Conservation (phyloP, 2,113 vertebrate genomes). For the Apus apus region DNA sequence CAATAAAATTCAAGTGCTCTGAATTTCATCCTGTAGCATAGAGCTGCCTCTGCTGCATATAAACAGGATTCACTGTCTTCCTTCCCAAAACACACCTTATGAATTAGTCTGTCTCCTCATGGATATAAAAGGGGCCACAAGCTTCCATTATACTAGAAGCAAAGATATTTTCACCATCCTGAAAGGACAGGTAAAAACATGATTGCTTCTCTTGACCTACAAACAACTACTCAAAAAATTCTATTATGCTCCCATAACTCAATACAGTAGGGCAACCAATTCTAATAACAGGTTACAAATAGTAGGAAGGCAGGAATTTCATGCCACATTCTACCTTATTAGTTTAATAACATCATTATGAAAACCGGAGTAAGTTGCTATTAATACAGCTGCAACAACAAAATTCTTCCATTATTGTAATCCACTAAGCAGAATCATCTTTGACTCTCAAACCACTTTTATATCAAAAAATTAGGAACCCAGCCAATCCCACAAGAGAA, state of each 20-base stretch:
- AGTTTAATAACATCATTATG: slow-evolving; percentile 8
- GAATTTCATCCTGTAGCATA: not conserved
- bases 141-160: not conserved
- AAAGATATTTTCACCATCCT: not conserved
- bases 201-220: not conserved
- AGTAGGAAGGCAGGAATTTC: not conserved
- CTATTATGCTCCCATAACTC: not conserved
- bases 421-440: not conserved
- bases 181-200: not conserved
- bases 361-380: not conserved
- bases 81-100: not conserved
- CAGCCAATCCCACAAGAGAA: not conserved
- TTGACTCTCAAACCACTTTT: not conserved
- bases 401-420: not conserved
- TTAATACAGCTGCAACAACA: not conserved
- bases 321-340: slow-evolving; percentile 5
- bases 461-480: not conserved
- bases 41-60: not conserved
- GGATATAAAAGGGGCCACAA: not conserved
- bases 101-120: not conserved
- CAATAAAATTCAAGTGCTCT: not conserved
- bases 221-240: not conserved
- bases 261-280: not conserved
- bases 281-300: not conserved
- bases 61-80: not conserved